Base-by-base conservation (phyloP, 2,797 vertebrate species). In the Ptychobarbus kaznakovi region DNA sequence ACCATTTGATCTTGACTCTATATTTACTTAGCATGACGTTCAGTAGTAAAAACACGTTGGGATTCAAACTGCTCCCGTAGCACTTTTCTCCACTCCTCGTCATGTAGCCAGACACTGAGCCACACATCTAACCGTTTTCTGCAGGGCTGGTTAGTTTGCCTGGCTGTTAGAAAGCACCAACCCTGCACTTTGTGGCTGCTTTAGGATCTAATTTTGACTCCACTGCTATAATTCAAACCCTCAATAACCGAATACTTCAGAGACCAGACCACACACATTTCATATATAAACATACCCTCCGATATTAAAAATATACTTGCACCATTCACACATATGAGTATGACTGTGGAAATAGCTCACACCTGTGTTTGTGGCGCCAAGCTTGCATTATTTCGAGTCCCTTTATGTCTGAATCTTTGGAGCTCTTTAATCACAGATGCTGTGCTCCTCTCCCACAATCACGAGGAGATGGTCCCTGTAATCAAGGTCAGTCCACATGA, bases 51-150 rank as follows among this genome's bases (percentile, higher is more conserved):
- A 42, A 69, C 44, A 22, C 40, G 4, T 40, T 69, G 6, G 53
- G 63, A 76, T 58, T 80, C 42, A 38, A 84, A 66, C 38, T 74
- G 82, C 51, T 11, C 46, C 68, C 61, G 38, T 70, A 81, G 84
- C 66, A 70, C 44, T 68, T 73, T 86, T 44, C 18, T 49, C 38
- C 58, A 32, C 20, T 18, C 10, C 35, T 42, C 6, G 11, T 22
- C 63, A 79, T 84, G 58, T 76, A 38, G 40, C 40, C 82, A 74
- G 49, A 53, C 38, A 13, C 28, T 10, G 79, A 80, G 80, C 53
- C 77, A 51, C 49, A 85, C 72, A 61, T 85, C 69, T 85, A 70
- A 78, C 82, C 82, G 76, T 80, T 85, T 70, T 53, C 84, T 80
- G 69, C 51, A 18, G 65, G 66, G 68, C 70, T 32, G 44, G 56